Conservation (phyloP, 1,140 invertebrate genomes). For the Metopolophium dirhodum region DNA sequence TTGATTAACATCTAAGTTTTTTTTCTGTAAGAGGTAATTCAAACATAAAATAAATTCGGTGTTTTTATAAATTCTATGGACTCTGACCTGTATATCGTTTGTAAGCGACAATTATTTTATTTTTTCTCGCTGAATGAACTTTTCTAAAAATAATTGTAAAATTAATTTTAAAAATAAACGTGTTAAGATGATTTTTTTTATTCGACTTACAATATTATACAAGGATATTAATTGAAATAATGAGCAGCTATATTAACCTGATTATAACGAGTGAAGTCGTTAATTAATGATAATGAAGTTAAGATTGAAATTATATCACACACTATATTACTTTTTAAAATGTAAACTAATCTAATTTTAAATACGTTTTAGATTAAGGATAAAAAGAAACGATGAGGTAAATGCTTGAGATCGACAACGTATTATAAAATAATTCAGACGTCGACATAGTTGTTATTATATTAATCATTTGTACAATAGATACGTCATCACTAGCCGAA, state of each 20-base stretch:
- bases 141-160: neutral
- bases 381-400: neutral
- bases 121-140: neutral
- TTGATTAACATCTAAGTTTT: no score
- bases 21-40: neutral
- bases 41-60: neutral
- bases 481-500: neutral
- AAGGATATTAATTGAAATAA: neutral
- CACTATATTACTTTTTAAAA: neutral
- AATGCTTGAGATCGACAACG: neutral
- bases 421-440: neutral
- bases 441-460: neutral
- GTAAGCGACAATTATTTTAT: neutral
- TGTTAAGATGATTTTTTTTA: neutral
- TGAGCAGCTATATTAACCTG: neutral
- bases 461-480: neutral
- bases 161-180: neutral
- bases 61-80: neutral
- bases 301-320: neutral
- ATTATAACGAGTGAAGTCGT: slow-evolving; percentile 8
- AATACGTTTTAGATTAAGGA: neutral
- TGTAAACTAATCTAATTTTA: neutral
- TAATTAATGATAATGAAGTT: neutral
- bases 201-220: neutral
- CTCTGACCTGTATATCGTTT: neutral